These are phyloP conservation scores for Myopa testacea DNA, from an alignment of 2,888 invertebrate species.

Conservation along the genomic window DNA sequence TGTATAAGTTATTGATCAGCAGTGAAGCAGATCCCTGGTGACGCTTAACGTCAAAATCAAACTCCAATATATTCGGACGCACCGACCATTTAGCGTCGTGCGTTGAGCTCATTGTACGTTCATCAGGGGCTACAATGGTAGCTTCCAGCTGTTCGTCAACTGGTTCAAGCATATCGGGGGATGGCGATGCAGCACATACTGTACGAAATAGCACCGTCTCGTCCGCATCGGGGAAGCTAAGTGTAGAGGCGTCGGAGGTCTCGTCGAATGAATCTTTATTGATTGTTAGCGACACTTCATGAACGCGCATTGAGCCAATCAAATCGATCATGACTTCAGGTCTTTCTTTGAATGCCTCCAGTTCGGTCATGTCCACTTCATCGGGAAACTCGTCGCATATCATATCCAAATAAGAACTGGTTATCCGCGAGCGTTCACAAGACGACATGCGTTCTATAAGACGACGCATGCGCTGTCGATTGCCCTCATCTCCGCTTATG, in stretches of 20 bases:
- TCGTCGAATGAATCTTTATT: constrained; percentile 61
- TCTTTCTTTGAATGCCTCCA: constrained; percentile 58
- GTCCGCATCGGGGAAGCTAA: constrained; percentile 62
- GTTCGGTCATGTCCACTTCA: constrained; percentile 57
- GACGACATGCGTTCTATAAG: constrained; percentile 57
- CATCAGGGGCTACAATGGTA: constrained; percentile 44
- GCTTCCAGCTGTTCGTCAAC: constrained; percentile 56
- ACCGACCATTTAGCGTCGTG: constrained; percentile 58
- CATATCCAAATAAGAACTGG: constrained; percentile 55
- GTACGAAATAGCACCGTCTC: constrained; percentile 66
- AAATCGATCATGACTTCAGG: constrained; percentile 59
- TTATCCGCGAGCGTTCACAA: constrained; percentile 57
- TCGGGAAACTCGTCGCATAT: constrained; percentile 59
- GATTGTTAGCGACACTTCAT: constrained; percentile 64
- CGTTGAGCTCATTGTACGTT: constrained; percentile 31
- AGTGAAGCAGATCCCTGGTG: constrained; percentile 46
- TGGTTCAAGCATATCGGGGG: constrained; percentile 55
- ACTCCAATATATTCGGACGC: constrained; percentile 54
- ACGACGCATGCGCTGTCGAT: constrained; percentile 66
- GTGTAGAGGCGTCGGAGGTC: constrained; percentile 56
- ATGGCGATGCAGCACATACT: constrained; percentile 55
- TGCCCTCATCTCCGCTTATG: constrained; percentile 71
- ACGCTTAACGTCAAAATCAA: constrained; percentile 46
- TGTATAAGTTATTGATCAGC: constrained; percentile 55
- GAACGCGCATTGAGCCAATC: constrained; percentile 58